phyloP scores from a whole-genome alignment of 2,797 vertebrate species.

The Scomberomorus guttatus region DNA sequence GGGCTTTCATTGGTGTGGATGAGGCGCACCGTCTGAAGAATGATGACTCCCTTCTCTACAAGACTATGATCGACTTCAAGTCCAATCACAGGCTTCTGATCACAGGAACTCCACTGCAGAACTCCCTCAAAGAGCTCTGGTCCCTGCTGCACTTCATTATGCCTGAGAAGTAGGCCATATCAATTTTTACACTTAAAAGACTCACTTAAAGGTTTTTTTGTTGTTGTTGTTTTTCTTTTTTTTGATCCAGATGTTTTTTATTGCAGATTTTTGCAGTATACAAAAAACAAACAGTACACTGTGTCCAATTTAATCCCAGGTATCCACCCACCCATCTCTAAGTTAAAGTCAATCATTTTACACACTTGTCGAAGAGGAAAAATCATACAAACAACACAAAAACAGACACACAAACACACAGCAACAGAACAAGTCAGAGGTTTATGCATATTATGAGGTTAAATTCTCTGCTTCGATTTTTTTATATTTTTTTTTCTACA shows the following conservation, averaged over 20 bases:
- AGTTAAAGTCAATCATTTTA: too few relatives aligned
- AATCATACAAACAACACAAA: too few relatives aligned
- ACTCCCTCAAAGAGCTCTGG: slow-evolving; percentile 99
- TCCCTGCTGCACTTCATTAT: slow-evolving; percentile 99
- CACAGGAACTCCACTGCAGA: slow-evolving; percentile 98
- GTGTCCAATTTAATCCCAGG: too few relatives aligned
- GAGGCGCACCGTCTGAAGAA: slow-evolving; percentile 99
- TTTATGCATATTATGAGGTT: background rate
- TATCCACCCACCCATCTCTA: too few relatives aligned
- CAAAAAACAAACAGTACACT: too few relatives aligned
- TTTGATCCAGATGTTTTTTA: too few relatives aligned
- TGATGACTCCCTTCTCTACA: slow-evolving; percentile 97
- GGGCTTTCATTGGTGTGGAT: slow-evolving; percentile 97
- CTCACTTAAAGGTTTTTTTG: background rate
- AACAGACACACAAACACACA: too few relatives aligned
- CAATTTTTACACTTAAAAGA: background rate
- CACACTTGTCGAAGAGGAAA: too few relatives aligned
- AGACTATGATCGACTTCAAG: slow-evolving; percentile 98
- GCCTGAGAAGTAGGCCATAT: slow-evolving; percentile 95
- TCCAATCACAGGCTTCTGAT: slow-evolving; percentile 98
- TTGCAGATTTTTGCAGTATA: too few relatives aligned
- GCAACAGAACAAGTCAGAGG: too few relatives aligned
- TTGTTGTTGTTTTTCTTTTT: too few relatives aligned
- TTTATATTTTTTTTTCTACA: background rate
- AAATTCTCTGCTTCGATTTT: background rate